A percentile compares a stretch with the other conserved stretches of the same genome.
Conservation (phyloP, 2,797 vertebrate genomes). For the Mormyrus hasselquistii region DNA sequence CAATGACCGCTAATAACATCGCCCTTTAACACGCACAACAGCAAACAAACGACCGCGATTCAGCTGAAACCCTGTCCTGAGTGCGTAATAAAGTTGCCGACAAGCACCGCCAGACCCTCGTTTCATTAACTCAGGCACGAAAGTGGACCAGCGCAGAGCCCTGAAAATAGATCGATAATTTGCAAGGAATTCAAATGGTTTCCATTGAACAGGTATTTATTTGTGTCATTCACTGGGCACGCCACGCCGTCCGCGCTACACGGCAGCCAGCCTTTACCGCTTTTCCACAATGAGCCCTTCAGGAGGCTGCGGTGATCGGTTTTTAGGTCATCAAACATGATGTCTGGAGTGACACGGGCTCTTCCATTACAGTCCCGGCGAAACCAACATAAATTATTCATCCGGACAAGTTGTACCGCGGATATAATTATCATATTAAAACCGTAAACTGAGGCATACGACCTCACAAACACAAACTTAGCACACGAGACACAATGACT, state of each 20-base stretch:
- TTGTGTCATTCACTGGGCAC: conserved; percentile 46
- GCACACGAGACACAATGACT: neutral
- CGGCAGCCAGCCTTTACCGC: conserved; percentile 33
- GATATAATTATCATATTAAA: conserved; percentile 43
- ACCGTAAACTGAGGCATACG: neutral
- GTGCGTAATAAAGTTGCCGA: neutral
- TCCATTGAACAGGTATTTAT: conserved; percentile 54
- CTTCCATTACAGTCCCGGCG: conserved; percentile 58
- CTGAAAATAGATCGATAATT: conserved; percentile 53
- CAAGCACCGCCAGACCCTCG: conserved; percentile 25
- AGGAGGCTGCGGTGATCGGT: conserved; percentile 58
- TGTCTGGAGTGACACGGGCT: conserved; percentile 63
- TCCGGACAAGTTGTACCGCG: conserved; percentile 48
- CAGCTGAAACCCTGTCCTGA: neutral
- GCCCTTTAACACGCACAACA: neutral
- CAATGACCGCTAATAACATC: neutral
- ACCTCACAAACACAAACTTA: neutral
- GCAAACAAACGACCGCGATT: neutral
- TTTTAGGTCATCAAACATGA: conserved; percentile 59
- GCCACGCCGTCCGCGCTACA: conserved; percentile 45
- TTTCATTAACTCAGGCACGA: conserved; percentile 64
- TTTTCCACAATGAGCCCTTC: conserved; percentile 47
- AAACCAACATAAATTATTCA: conserved; percentile 72
- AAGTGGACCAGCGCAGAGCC: conserved; percentile 63
- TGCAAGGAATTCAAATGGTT: conserved; percentile 62